phyloP scores from a whole-genome alignment of 2,888 invertebrate species.

The Nomada goodeniana region DNA sequence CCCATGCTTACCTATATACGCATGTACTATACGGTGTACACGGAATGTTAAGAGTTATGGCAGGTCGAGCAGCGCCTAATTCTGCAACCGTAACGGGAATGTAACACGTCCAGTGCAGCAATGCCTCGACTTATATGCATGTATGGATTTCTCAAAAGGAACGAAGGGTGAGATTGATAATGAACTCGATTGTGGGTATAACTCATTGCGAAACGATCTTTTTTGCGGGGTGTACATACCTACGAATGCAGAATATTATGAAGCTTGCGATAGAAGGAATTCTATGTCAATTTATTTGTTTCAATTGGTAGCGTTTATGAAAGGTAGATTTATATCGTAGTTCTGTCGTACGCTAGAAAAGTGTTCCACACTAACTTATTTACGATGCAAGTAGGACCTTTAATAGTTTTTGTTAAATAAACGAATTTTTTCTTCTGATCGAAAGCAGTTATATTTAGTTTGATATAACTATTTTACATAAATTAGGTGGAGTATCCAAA shows the following conservation, averaged over 20 bases:
- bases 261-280: not conserved
- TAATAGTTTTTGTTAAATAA: too few species aligned
- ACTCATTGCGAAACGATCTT: constrained; percentile 5
- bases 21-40: not conserved
- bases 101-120: constrained; percentile 20
- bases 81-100: constrained; percentile 30
- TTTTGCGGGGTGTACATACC: not conserved
- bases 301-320: too few species aligned
- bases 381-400: too few species aligned
- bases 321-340: too few species aligned
- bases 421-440: too few species aligned
- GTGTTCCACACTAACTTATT: too few species aligned
- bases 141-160: not conserved
- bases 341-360: too few species aligned
- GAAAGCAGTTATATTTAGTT: too few species aligned
- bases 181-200: not conserved
- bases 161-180: not conserved
- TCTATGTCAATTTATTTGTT: not conserved
- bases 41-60: constrained; percentile 32
- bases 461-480: too few species aligned
- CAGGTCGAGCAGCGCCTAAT: constrained; percentile 12
- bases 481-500: too few species aligned
- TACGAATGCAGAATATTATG: not conserved
- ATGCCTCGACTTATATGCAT: too few species aligned
- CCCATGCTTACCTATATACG: constrained; percentile 15